Base-by-base conservation (phyloP, 2,888 invertebrate genomes). In the Proisotoma minuta region DNA sequence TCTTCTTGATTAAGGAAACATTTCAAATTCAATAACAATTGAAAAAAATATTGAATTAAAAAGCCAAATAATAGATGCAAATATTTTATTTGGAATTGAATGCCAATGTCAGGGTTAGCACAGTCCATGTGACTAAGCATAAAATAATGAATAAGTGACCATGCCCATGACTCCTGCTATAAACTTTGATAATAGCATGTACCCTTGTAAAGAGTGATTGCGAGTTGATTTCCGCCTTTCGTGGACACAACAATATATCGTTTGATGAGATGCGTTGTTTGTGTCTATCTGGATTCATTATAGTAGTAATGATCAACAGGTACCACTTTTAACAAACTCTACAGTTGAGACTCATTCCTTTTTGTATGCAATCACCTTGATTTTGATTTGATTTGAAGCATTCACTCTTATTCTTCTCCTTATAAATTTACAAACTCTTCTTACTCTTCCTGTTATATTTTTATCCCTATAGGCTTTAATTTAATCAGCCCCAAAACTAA, bases 201-300 rank as follows among this genome's bases (percentile, higher is more conserved):
- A 70, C 63, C 69, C 69, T 70, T 70, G 68, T 66, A 68, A 61
- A 64, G n/a, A n/a, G 60, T 65, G 60, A 66, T 70, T 62, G 62
- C 62, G 52, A 63, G 53, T 69, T 67, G 65, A 70, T 70, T 70
- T 70, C 70, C 70, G 70, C 70, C 70, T 70, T 67, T 59, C 60
- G 28, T 54, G n/a, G 3, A 29, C 2, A 29, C 53, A 54, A 54
- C 53, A 54, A 54, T 54, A 23, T 39, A 39, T 15, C 27, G 24
- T 54, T 20, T 54, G 53, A 54, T 54, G 53, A 54, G 39, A 18
- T 29, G 48, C n/a, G n/a, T n/a, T n/a, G n/a, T n/a, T n/a, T n/a
- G n/a, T n/a, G n/a, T n/a, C n/a, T n/a, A n/a, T n/a, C n/a, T n/a
- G n/a, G n/a, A n/a, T n/a, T n/a, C n/a, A n/a, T n/a, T n/a, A n/a